Evolutionary conservation across 2,888 invertebrate species (phyloP).

Genomic region (Pollenia angustigena): DNA sequence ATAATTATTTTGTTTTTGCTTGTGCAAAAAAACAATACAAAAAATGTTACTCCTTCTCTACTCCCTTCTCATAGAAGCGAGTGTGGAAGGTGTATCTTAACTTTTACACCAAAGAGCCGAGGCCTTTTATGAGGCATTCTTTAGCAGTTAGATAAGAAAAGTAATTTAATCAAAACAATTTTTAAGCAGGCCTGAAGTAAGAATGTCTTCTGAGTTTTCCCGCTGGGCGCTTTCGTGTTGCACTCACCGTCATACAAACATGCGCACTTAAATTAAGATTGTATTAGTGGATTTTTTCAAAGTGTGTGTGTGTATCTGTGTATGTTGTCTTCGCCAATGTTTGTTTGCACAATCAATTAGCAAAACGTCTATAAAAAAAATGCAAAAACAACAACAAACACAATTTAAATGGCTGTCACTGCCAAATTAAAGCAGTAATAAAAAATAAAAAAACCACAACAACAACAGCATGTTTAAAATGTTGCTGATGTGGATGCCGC

Average conservation of each 20-base stretch:
- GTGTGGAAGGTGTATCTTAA: too few species aligned
- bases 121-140: too few species aligned
- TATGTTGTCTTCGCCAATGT: slow-evolving; percentile 63
- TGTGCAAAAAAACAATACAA: too few species aligned
- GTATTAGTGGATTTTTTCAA: neutral
- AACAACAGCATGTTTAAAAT: neutral
- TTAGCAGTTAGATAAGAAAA: too few species aligned
- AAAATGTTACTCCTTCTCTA: too few species aligned
- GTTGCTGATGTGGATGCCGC: neutral
- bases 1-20: too few species aligned
- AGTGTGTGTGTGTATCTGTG: neutral
- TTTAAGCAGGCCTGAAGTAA: too few species aligned
- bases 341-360: slow-evolving; percentile 64
- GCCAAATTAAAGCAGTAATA: slow-evolving; percentile 74
- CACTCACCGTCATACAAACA: neutral
- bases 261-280: neutral
- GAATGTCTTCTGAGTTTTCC: too few species aligned
- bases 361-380: slow-evolving; percentile 60
- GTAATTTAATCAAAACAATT: too few species aligned
- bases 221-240: too few species aligned
- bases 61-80: too few species aligned
- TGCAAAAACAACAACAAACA: slow-evolving; percentile 72
- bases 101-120: too few species aligned
- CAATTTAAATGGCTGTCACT: slow-evolving; percentile 81
- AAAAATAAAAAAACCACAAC: slow-evolving; percentile 1